A percentile compares a stretch with the other conserved stretches of the same genome.
phyloP scores from a whole-genome alignment of 1,140 invertebrate genomes.

The Lordiphosa stackelbergi region DNA sequence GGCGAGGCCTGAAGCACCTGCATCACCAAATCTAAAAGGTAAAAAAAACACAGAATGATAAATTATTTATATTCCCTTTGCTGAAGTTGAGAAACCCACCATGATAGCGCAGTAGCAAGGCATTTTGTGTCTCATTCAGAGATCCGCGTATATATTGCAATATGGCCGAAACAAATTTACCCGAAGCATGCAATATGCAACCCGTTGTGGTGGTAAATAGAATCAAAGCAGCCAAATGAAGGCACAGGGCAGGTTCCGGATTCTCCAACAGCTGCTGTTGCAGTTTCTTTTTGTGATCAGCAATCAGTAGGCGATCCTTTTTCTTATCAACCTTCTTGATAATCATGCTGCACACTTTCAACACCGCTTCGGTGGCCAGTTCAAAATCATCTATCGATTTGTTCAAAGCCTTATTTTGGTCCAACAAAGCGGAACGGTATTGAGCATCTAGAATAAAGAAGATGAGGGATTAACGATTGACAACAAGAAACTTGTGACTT shows the following conservation, averaged over 20 bases:
- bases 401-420: constrained; percentile 82
- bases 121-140: constrained; percentile 82
- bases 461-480: no score
- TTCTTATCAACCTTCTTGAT: constrained; percentile 93
- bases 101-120: constrained; percentile 85
- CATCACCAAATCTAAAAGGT: constrained; percentile 81
- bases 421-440: constrained; percentile 80
- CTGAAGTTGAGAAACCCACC: constrained; percentile 79
- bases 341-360: constrained; percentile 88
- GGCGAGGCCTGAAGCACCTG: constrained; percentile 79
- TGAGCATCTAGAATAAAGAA: constrained; percentile 73
- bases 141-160: constrained; percentile 84
- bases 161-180: constrained; percentile 91
- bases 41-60: neutral
- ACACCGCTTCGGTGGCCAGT: constrained; percentile 83
- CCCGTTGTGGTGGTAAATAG: constrained; percentile 90
- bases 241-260: constrained; percentile 87
- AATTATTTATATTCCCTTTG: neutral
- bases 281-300: constrained; percentile 88
- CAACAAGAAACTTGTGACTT: no score
- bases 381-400: constrained; percentile 88
- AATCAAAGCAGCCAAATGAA: constrained; percentile 89
- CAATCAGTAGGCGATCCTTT: constrained; percentile 87
- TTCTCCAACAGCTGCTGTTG: constrained; percentile 85
- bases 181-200: constrained; percentile 92